Percentiles rank a stretch among this genome's conserved stretches.
Conservation (phyloP, 2,113 vertebrate species). For the Excalfactoria chinensis region DNA sequence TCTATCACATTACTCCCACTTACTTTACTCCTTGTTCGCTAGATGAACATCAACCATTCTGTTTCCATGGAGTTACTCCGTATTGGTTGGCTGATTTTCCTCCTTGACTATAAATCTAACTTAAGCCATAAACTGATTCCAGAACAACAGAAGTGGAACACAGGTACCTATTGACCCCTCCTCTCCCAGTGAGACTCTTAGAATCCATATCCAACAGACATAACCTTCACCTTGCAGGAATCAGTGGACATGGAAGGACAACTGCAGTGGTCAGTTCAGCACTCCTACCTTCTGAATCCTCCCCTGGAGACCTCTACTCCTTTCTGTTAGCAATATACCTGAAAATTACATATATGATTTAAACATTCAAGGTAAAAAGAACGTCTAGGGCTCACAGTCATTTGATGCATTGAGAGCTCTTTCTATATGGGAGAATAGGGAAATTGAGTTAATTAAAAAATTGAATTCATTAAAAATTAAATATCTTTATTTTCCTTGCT, state of each 20-base stretch:
- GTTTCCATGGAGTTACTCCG: neutral
- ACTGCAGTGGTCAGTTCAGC: neutral
- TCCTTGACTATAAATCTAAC: neutral
- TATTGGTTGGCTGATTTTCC: neutral
- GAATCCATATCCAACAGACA: neutral
- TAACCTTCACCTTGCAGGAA: neutral
- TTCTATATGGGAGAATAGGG: neutral
- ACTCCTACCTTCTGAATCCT: neutral
- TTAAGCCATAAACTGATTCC: neutral
- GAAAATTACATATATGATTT: neutral
- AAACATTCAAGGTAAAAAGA: neutral
- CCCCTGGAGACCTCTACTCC: neutral
- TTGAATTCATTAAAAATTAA: neutral
- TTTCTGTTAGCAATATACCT: neutral
- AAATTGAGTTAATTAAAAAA: neutral
- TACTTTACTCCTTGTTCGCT: neutral
- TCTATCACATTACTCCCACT: neutral
- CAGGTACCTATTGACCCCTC: neutral
- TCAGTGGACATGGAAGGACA: neutral
- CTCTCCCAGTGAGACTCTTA: neutral
- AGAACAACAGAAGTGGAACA: neutral
- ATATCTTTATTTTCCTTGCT: neutral
- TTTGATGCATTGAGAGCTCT: neutral
- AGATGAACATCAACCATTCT: neutral
- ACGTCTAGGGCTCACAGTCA: neutral